Percentiles rank a stretch among this genome's conserved stretches.
These are phyloP conservation scores for Epicampocera succincta DNA, from an alignment of 2,888 invertebrate species.

Conservation along the genomic window DNA sequence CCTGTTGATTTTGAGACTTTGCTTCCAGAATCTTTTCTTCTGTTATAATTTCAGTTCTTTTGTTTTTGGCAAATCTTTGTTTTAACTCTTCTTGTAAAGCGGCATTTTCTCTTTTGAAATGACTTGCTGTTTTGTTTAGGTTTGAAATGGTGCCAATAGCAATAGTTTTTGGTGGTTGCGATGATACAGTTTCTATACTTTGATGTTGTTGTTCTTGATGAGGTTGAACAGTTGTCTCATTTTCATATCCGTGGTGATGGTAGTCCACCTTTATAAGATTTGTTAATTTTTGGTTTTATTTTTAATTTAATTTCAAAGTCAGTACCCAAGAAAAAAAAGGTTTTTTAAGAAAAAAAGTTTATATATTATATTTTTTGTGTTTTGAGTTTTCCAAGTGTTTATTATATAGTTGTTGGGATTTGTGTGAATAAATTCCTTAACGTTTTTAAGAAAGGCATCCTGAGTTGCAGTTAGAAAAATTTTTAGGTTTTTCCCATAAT, in stretches of 20 bases:
- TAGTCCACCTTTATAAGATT: conserved; percentile 57
- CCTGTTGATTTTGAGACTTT: conserved; percentile 41
- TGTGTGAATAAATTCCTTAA: conserved; percentile 5
- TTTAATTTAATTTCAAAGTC: conserved; percentile 40
- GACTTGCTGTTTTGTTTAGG: not conserved
- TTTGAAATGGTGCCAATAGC: conserved; percentile 42
- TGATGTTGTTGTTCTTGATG: conserved; percentile 47
- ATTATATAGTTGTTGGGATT: conserved; percentile 63
- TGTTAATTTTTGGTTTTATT: conserved; percentile 38
- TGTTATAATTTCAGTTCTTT: conserved; percentile 42
- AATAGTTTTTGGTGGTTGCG: conserved; percentile 28
- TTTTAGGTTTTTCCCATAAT: not conserved
- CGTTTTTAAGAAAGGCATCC: conserved; percentile 30
- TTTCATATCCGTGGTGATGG: conserved; percentile 61
- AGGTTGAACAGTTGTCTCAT: conserved; percentile 47
- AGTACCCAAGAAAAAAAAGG: conserved; percentile 65
- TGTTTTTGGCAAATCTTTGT: conserved; percentile 60
- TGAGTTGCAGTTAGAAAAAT: not conserved
- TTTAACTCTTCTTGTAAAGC: conserved; percentile 68
- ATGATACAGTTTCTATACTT: conserved; percentile 44
- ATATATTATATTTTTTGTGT: conserved; percentile 52
- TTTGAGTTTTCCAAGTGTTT: conserved; percentile 47
- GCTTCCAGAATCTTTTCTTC: conserved; percentile 47
- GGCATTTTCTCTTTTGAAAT: conserved; percentile 68
- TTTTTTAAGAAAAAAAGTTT: conserved; percentile 54